Evolutionary conservation across 2,888 invertebrate species (phyloP).

Genomic region (Orgyia antiqua): DNA sequence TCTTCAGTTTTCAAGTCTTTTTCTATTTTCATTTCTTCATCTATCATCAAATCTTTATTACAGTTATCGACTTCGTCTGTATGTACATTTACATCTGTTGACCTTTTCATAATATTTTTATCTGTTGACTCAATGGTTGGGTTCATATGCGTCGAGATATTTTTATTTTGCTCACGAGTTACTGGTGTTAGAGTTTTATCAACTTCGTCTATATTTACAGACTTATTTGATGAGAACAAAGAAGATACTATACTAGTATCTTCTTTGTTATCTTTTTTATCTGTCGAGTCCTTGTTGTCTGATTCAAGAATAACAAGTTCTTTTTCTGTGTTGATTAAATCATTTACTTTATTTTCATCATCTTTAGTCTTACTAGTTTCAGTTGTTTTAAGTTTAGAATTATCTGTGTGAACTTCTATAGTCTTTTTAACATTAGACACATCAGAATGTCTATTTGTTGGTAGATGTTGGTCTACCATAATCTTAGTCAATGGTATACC

Average conservation of each 20-base stretch:
- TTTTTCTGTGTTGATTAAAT: conserved; percentile 12
- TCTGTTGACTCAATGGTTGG: conserved; percentile 7
- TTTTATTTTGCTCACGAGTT: neutral
- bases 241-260: too few species aligned
- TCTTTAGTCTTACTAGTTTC: conserved; percentile 31
- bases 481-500: conserved; percentile 66
- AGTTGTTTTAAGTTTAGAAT: conserved; percentile 37
- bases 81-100: neutral
- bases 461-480: conserved; percentile 66
- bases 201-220: neutral
- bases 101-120: conserved; percentile 4
- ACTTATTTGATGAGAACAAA: conserved; percentile 2
- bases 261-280: conserved; percentile 3
- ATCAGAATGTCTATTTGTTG: conserved; percentile 63
- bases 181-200: conserved; percentile 4
- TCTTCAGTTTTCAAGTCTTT: too few species aligned
- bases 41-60: neutral
- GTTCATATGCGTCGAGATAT: conserved; percentile 8
- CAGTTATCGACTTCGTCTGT: conserved; percentile 4
- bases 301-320: conserved; percentile 10
- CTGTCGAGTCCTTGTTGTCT: conserved; percentile 3
- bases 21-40: neutral
- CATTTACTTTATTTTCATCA: conserved; percentile 14
- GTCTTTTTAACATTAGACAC: conserved; percentile 57
- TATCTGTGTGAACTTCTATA: conserved; percentile 67